Base-by-base conservation (phyloP, 2,113 vertebrate species). In the Columba livia region DNA sequence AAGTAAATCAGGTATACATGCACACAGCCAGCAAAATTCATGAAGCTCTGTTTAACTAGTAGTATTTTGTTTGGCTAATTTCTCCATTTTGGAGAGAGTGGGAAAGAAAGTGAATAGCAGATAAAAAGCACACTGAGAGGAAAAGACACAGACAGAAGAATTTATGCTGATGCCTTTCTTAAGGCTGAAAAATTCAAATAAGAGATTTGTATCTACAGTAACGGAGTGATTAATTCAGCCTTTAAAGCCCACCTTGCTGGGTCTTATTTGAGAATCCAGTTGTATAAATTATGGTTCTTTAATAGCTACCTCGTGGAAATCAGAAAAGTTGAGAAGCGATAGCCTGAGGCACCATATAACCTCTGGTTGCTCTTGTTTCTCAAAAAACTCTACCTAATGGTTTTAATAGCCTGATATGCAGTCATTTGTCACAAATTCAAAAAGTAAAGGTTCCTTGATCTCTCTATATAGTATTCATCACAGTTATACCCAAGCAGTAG, bases 261-360 rank as follows among this genome's bases (percentile, higher is more conserved):
- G 8, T 92, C 93, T 90, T 93, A 95, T 79, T 96, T 94, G 79
- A 95, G 77, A 90, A 95, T 50, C 65, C 44, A 65, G 77, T 74
- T 93, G 83, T 79, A 86, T 90, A 96, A 97, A 93, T 94, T 92
- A 95, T 71, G 72, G 85, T 50, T 94, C 79, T 95, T 89, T 96
- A 96, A 96, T 95, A 95, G 94, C 69, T 93, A 96, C 90, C 92
- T 96, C 4, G 77, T 92, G 92, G 94, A 96, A 96, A 95, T 56
- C 72, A 96, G 94, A 93, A 88, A 96, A 94, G 90, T 86, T 92
- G 88, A 95, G 92, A 94, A 89, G 94, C 1, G 0, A 72, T 81
- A 93, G 88, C 95, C 90, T 81, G 77, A 94, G 94, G 93, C 95
- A 91, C 66, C 64, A 50, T 61, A 93, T 85, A 94, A 96, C 88